Base-by-base conservation (phyloP, 2,888 invertebrate genomes). In the Amorpha juglandis region DNA sequence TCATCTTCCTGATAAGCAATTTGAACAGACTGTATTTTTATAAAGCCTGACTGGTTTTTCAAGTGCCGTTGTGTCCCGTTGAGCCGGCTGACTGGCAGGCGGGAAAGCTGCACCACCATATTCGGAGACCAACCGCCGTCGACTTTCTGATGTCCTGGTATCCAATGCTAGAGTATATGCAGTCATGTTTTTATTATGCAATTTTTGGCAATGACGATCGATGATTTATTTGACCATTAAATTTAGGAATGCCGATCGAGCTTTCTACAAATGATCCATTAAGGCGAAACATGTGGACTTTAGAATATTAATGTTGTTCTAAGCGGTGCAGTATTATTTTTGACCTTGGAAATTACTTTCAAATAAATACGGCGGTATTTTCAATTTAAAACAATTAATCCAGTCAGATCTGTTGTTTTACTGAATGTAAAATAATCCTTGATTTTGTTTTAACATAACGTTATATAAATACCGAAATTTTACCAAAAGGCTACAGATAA, bases 111-210 rank as follows among this genome's bases (percentile, higher is more conserved):
- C 74, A 65, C 70, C 67, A 27, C 88, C 85, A 73, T 87, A 84
- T 86, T 79, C 69, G 85, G 77, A 70, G 64, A 71, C 73, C 70
- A 68, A 69, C 70, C 72, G 70, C 74, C 78, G 68, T 66, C 78
- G 72, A 83, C 87, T 88, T 88, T 88, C 87, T 86, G 87, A 78
- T 82, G 76, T 80, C 83, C 85, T 84, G 83, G 83, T 86, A 83
- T 79, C 77, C 47, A 38, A 38, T 38, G 33, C 9, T 8, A 33
- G 33, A 62, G 33, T 53, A 58, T 38, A 62, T 53, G 21, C 42
- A 62, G 63, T 66, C 67, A 66, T 65, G 62, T 72, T 71, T 72
- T 69, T 69, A 42, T 66, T 66, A 50, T 62, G 58, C 52, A 64
- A 62, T 64, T 69, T n/a, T 69, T 64, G 27, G 42, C 45, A 45